These are phyloP conservation scores for Dasysyrphus albostriatus DNA, from an alignment of 2,888 invertebrate genomes.

Conservation along the genomic window DNA sequence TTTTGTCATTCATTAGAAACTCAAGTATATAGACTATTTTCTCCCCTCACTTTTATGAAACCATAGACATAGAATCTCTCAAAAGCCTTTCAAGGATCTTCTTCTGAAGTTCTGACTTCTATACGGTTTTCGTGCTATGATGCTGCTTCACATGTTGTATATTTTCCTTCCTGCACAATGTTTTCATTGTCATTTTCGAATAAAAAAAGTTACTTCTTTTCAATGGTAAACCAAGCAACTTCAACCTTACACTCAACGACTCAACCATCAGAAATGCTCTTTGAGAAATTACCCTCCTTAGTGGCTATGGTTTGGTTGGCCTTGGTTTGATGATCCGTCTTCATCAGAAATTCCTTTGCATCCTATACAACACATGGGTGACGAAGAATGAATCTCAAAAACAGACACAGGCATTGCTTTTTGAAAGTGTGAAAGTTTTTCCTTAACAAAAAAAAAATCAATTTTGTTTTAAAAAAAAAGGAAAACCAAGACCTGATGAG, in stretches of 20 bases:
- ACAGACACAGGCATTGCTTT: conserved; percentile 35
- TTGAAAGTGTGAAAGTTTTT: conserved; percentile 58
- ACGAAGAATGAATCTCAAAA: conserved; percentile 56
- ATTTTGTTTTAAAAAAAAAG: conserved; percentile 3
- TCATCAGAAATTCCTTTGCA: conserved; percentile 66
- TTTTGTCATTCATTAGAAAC: conserved; percentile 60
- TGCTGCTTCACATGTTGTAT: conserved; percentile 10
- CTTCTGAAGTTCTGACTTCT: conserved; percentile 6
- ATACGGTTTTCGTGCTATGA: neutral
- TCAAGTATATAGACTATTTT: conserved; percentile 28
- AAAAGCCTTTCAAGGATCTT: conserved; percentile 33
- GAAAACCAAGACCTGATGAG: neutral
- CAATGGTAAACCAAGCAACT: conserved; percentile 55
- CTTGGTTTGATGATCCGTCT: conserved; percentile 63
- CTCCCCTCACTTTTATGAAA: neutral
- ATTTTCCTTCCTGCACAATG: conserved; percentile 42
- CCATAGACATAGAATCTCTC: conserved; percentile 21
- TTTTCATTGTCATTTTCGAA: conserved; percentile 56
- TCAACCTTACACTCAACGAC: conserved; percentile 25
- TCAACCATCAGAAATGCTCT: conserved; percentile 59
- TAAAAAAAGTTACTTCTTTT: conserved; percentile 50
- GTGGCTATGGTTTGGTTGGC: conserved; percentile 47
- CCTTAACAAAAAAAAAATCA: neutral
- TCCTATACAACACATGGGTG: conserved; percentile 41
- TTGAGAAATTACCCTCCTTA: conserved; percentile 72